phyloP scores from a whole-genome alignment of 2,888 invertebrate species.

The Rotaria socialis region DNA sequence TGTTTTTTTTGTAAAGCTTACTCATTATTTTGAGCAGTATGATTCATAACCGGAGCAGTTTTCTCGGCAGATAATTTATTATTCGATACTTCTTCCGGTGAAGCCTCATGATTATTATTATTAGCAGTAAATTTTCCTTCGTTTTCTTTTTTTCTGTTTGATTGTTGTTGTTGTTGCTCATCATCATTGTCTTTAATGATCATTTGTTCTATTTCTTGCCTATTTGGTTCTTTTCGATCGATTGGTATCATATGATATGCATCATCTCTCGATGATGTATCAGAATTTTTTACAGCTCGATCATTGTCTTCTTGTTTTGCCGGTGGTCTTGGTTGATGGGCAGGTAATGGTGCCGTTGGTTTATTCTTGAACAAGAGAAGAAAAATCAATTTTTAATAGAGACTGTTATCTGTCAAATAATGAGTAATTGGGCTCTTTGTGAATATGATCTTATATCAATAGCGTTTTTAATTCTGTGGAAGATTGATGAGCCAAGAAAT shows the following conservation, averaged over 20 bases:
- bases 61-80: neutral
- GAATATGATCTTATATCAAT: too few species aligned
- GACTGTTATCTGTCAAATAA: too few species aligned
- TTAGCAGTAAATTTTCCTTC: neutral
- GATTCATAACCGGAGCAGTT: neutral
- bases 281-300: neutral
- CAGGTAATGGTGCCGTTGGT: neutral
- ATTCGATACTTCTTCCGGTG: neutral
- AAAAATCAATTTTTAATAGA: too few species aligned
- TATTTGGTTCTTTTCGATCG: neutral
- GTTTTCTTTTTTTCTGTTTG: neutral
- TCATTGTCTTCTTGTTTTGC: neutral
- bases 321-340: neutral
- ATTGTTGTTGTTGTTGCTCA: neutral
- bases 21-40: neutral
- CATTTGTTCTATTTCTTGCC: neutral
- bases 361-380: neutral
- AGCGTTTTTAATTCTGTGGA: too few species aligned
- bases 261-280: neutral
- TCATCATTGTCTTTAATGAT: neutral
- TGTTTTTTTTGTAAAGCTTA: neutral
- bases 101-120: neutral
- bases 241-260: conserved; percentile 31
- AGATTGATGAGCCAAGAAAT: too few species aligned
- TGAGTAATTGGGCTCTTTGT: too few species aligned